Percentiles rank a stretch among this genome's conserved stretches.
Evolutionary conservation across 2,888 invertebrate species (phyloP).

Genomic region (Laothoe populi): DNA sequence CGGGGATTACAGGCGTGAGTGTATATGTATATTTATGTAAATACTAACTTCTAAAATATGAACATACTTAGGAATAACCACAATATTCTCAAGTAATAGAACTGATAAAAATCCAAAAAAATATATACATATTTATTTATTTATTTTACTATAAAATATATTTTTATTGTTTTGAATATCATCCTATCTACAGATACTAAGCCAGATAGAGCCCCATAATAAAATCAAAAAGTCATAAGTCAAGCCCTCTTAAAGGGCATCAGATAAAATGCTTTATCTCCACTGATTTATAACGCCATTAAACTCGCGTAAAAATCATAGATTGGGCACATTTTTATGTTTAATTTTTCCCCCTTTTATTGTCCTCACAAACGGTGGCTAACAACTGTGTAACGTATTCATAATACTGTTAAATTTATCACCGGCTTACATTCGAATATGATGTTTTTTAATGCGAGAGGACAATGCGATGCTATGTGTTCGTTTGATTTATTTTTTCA

Average conservation of each 20-base stretch:
- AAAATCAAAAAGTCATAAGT: conserved; percentile 58
- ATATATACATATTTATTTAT: no score
- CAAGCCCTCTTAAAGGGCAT: conserved; percentile 40
- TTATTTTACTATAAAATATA: no score
- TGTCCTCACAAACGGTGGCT: conserved; percentile 34
- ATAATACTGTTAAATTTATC: conserved; percentile 24
- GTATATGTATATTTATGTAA: no score
- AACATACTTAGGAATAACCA: no score
- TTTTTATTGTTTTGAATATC: conserved; percentile 10
- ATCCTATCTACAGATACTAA: conserved; percentile 10
- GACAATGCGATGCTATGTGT: conserved; percentile 19
- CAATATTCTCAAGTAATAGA: no score
- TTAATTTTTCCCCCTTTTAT: conserved; percentile 59
- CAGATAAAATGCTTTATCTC: conserved; percentile 63
- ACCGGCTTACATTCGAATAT: conserved; percentile 22
- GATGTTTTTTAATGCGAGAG: conserved; percentile 23
- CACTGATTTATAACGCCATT: conserved; percentile 69
- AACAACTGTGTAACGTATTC: conserved; percentile 25
- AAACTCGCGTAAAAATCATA: conserved; percentile 67
- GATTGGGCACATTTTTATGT: conserved; percentile 57
- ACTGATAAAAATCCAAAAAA: no score
- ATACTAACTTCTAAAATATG: no score
- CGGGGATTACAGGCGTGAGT: no score
- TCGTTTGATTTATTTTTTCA: conserved; percentile 21
- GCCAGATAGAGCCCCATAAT: conserved; percentile 34